These are phyloP conservation scores for Theonella swinhoei DNA, from an alignment of 37 sponge, comb jelly and placozoan genomes.

Conservation along the genomic window DNA sequence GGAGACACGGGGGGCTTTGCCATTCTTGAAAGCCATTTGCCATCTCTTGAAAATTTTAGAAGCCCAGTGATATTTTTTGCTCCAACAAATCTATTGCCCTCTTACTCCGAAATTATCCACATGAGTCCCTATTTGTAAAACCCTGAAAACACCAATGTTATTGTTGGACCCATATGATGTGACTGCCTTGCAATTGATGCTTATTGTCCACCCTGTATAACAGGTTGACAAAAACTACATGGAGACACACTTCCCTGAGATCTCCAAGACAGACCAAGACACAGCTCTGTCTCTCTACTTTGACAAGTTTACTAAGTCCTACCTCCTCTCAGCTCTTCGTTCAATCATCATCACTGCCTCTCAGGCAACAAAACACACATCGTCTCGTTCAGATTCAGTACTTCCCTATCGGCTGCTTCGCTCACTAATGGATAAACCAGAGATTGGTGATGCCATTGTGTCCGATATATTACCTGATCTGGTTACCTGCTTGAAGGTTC, in stretches of 20 bases:
- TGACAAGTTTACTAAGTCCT: constrained; percentile 27
- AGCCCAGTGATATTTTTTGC: too few relatives aligned
- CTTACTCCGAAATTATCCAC: too few relatives aligned
- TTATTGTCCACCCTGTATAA: too few relatives aligned
- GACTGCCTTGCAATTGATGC: too few relatives aligned
- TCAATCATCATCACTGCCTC: neutral
- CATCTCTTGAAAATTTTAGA: too few relatives aligned
- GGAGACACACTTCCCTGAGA: neutral
- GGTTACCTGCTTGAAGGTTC: constrained; percentile 41
- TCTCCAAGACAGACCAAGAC: neutral
- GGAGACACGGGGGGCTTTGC: too few relatives aligned
- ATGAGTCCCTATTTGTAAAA: too few relatives aligned
- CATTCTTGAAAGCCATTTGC: too few relatives aligned
- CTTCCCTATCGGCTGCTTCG: constrained; percentile 61
- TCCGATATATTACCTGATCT: constrained; percentile 40
- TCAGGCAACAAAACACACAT: constrained; percentile 1
- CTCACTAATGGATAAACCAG: constrained; percentile 43
- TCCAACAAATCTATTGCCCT: too few relatives aligned
- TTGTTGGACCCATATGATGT: too few relatives aligned
- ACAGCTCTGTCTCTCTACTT: constrained; percentile 27
- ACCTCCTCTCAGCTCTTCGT: constrained; percentile 23
- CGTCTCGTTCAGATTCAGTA: constrained; percentile 21
- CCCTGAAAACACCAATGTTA: too few relatives aligned
- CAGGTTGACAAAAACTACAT: constrained; percentile 4
- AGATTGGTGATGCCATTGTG: constrained; percentile 30